Conservation (phyloP, 2,113 vertebrate genomes). For the Nymphicus hollandicus region DNA sequence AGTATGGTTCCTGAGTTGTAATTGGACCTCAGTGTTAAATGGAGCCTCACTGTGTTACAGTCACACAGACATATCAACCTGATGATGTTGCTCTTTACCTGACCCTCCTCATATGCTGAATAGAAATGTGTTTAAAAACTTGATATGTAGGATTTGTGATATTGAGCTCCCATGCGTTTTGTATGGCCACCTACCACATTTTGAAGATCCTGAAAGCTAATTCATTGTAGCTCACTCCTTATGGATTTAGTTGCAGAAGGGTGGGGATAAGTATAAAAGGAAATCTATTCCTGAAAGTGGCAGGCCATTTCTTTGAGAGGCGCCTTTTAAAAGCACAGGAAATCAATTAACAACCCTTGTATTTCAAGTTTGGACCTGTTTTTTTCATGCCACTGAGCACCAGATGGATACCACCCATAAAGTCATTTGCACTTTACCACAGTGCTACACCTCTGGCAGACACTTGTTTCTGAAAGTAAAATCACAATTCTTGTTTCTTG, state of each 20-base stretch:
- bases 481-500: not conserved
- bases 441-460: not conserved
- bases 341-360: not conserved
- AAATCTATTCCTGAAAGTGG: not conserved
- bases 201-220: not conserved
- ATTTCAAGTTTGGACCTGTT: not conserved
- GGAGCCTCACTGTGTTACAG: not conserved
- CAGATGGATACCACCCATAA: not conserved
- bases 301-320: not conserved
- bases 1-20: not conserved
- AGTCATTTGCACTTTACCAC: not conserved
- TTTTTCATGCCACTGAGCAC: not conserved
- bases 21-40: not conserved
- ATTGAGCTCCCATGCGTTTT: not conserved
- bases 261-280: not conserved
- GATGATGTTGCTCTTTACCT: accelerated
- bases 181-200: not conserved
- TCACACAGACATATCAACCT: not conserved
- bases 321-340: not conserved
- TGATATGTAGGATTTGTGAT: not conserved
- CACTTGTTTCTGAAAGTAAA: not conserved
- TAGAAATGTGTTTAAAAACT: not conserved
- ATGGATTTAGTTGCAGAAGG: not conserved
- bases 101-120: not conserved
- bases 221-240: not conserved